These are phyloP conservation scores for Lucinisca nassula DNA, from an alignment of 2,888 invertebrate genomes.

Conservation along the genomic window DNA sequence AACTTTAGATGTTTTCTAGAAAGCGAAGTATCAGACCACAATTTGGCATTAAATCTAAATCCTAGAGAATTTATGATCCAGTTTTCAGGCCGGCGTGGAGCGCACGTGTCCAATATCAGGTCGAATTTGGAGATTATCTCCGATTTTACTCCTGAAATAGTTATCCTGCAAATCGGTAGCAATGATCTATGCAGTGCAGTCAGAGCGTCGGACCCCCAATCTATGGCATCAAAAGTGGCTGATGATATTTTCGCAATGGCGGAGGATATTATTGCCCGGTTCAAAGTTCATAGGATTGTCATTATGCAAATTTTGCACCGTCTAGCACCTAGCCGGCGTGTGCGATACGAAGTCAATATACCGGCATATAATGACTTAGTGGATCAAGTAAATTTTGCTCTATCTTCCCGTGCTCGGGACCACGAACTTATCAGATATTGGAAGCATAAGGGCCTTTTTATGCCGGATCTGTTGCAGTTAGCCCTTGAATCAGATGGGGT, in stretches of 20 bases:
- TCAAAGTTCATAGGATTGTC: neutral
- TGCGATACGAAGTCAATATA: neutral
- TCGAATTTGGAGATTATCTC: neutral
- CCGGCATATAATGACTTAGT: neutral
- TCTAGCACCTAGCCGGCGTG: neutral
- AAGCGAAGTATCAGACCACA: neutral
- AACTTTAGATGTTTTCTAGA: neutral
- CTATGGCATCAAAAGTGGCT: neutral
- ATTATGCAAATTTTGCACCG: conserved; percentile 1
- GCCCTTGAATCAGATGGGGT: neutral
- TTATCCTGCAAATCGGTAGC: neutral
- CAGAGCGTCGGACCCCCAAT: neutral
- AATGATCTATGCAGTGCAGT: no score
- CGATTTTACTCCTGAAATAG: neutral
- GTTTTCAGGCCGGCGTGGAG: neutral
- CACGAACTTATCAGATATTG: neutral
- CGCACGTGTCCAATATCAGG: neutral
- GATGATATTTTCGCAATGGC: neutral
- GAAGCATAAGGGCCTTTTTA: neutral
- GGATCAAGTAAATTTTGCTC: no score
- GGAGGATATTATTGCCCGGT: neutral
- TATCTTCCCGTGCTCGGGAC: no score
- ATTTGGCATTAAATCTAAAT: neutral
- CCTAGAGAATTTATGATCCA: neutral
- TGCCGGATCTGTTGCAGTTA: no score